Conservation (phyloP, 2,113 vertebrate species). For the Xiphorhynchus elegans region DNA sequence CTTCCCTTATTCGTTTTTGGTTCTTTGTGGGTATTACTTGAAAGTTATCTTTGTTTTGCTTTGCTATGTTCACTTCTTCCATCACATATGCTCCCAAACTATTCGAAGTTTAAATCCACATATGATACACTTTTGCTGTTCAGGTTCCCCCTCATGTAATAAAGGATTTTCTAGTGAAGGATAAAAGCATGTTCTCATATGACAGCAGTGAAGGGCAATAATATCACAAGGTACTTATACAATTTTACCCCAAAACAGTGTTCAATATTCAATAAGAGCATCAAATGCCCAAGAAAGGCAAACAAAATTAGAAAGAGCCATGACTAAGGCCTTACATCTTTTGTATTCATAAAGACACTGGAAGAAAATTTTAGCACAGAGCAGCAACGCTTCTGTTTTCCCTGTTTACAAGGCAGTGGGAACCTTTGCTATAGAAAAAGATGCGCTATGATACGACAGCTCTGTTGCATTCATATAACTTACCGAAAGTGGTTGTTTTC, state of each 20-base stretch:
- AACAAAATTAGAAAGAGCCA: neutral
- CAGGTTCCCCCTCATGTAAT: neutral
- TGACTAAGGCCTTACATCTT: neutral
- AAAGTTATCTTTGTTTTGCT: neutral
- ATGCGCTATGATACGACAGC: neutral
- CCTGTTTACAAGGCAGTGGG: neutral
- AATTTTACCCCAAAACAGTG: neutral
- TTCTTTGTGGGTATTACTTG: neutral
- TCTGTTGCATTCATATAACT: neutral
- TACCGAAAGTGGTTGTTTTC: conserved; percentile 2
- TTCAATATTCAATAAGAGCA: neutral
- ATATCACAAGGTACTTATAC: neutral
- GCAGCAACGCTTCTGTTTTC: neutral
- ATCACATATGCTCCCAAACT: fast-evolving
- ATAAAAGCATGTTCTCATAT: fast-evolving
- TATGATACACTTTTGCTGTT: neutral
- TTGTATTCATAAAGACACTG: neutral
- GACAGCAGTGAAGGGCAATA: neutral
- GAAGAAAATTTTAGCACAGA: neutral
- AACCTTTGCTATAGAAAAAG: neutral
- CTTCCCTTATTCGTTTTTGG: neutral
- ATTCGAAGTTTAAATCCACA: neutral
- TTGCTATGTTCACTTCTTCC: neutral
- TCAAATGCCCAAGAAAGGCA: neutral
- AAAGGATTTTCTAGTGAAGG: neutral